These are phyloP conservation scores for Mimachlamys varia DNA, from an alignment of 2,888 invertebrate genomes.

Conservation along the genomic window DNA sequence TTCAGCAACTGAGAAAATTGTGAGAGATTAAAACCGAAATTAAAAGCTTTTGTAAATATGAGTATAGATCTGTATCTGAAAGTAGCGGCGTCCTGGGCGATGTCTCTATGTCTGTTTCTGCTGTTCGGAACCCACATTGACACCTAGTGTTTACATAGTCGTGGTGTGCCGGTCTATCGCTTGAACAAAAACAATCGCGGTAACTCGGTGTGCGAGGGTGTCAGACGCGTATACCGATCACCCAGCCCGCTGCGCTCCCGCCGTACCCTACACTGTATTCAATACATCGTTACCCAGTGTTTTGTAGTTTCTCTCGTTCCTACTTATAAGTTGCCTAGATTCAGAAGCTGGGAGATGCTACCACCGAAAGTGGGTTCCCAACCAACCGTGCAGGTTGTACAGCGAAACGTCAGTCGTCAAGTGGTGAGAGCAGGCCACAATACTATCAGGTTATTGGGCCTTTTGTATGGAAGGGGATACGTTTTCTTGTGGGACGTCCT, in stretches of 20 bases:
- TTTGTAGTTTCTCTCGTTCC: neutral
- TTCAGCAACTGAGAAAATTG: neutral
- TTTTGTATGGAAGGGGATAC: neutral
- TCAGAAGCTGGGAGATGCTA: neutral
- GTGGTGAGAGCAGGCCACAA: conserved; percentile 11
- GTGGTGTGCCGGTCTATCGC: conserved; percentile 7
- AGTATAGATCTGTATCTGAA: neutral
- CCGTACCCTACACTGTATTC: neutral
- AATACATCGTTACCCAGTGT: neutral
- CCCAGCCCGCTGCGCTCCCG: neutral
- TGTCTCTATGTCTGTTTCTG: neutral
- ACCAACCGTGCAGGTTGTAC: conserved; percentile 16
- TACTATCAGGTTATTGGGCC: neutral
- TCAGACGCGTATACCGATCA: neutral
- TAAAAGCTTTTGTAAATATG: conserved; percentile 22
- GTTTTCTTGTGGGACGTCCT: neutral
- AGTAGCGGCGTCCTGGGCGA: neutral
- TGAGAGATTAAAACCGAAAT: neutral
- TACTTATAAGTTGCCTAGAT: neutral
- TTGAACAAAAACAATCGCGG: neutral
- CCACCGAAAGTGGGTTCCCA: neutral
- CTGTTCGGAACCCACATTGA: neutral
- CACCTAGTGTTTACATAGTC: conserved; percentile 7
- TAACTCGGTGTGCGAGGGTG: neutral
- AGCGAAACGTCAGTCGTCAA: conserved; percentile 18